Percentiles rank a stretch among this genome's conserved stretches.
Conservation (phyloP, 37 sponge, comb jelly and placozoan species). For the Beroe ovata region DNA sequence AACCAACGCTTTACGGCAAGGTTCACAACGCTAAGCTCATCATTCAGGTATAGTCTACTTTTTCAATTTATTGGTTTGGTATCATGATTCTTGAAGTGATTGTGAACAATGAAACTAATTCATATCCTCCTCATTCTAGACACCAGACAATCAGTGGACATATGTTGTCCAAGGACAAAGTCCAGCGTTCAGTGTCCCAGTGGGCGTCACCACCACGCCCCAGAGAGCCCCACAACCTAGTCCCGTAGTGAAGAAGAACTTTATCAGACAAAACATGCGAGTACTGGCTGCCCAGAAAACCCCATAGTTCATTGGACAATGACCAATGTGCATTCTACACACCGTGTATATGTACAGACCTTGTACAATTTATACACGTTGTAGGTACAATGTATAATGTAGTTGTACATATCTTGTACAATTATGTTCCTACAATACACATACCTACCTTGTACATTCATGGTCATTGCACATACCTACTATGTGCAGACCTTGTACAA, state of each 20-base stretch:
- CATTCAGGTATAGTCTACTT: constrained; percentile 76
- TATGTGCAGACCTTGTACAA: too few species aligned
- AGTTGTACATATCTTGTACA: too few species aligned
- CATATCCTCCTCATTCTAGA: background rate
- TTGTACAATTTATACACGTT: too few species aligned
- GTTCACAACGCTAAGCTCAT: constrained; percentile 76
- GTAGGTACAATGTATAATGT: too few species aligned
- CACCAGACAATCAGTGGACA: constrained; percentile 31
- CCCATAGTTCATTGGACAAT: constrained; percentile 17
- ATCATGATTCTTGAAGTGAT: too few species aligned
- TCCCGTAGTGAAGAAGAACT: constrained; percentile 57
- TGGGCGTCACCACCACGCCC: constrained; percentile 51
- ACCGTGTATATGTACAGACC: too few species aligned
- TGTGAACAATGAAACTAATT: too few species aligned
- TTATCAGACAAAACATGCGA: constrained; percentile 52
- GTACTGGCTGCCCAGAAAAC: constrained; percentile 47
- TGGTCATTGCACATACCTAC: too few species aligned
- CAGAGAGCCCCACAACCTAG: background rate
- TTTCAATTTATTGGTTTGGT: too few species aligned
- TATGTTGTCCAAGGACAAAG: constrained; percentile 60
- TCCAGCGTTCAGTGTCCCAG: constrained; percentile 48
- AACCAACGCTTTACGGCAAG: constrained; percentile 77
- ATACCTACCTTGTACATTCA: too few species aligned
- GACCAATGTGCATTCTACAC: too few species aligned
- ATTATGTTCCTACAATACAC: too few species aligned